A percentile compares a stretch with the other conserved stretches of the same genome.
phyloP scores from a whole-genome alignment of 2,797 vertebrate genomes.

The Sebastes hubbsi region DNA sequence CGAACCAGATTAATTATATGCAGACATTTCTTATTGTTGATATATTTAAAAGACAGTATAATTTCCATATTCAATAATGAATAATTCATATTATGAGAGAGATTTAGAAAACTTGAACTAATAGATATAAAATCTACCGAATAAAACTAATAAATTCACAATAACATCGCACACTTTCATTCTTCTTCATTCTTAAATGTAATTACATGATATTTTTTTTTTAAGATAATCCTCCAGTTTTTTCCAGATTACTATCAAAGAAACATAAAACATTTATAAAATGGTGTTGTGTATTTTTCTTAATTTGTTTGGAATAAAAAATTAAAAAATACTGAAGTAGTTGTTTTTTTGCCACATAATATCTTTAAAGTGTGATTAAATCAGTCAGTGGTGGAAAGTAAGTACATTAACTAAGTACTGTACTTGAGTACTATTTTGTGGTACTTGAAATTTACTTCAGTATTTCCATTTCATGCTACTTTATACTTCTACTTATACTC shows the following conservation, averaged over 20 bases:
- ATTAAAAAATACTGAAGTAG: no score
- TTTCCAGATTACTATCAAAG: rapidly evolving
- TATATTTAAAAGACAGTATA: not conserved
- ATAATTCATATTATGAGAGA: not conserved
- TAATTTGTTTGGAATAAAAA: no score
- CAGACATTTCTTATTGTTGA: not conserved
- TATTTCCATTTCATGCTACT: no score
- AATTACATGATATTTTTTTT: not conserved
- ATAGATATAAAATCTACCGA: not conserved
- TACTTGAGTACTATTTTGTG: no score
- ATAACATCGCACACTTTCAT: rapidly evolving
- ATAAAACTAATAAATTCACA: not conserved
- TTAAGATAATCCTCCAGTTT: not conserved
- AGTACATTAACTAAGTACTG: no score
- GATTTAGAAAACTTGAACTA: not conserved
- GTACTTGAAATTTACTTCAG: no score
- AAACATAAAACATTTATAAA: not conserved
- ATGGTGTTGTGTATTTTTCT: no score
- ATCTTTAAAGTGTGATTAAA: no score
- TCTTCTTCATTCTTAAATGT: not conserved
- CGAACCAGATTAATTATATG: not conserved
- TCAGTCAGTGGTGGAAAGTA: no score
- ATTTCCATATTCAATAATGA: not conserved
- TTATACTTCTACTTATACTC: no score
- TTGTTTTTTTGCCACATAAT: no score